Base-by-base conservation (phyloP, 2,888 invertebrate species). In the Andrena camellia region DNA sequence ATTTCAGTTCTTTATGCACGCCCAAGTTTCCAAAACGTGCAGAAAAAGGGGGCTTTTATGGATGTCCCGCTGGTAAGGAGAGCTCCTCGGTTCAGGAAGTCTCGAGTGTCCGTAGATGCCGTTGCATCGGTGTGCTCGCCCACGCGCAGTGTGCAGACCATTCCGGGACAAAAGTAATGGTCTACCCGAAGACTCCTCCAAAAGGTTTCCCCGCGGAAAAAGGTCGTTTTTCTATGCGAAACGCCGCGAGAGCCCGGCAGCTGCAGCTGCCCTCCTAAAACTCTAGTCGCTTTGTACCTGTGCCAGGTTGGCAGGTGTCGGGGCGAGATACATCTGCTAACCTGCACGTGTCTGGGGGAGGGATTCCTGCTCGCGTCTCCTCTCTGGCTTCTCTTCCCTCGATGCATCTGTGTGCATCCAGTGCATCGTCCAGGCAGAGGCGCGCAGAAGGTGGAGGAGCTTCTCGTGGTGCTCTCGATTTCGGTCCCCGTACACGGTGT, bases 241-340 rank as follows among this genome's bases (percentile, higher is more conserved):
- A 72, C 54, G 17, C 48, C 48, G 60, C 48, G 68, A 26, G 48
- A 17, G 6, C 35, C 31, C 60, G 57, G 66, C 81, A 73, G 79
- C 76, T 74, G 88, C 84, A 78, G 83, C 81, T 74, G 84, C 48
- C 52, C 62, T 68, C 87, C 81, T 81, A 82, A 85, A 69, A 79
- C 81, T 78, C 54, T 62, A 78, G 66, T 13, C 75, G 83, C 88
- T 87, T 88, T 86, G 84, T 71, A 60, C 66, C 66, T 71, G 78
- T 72, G 84, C 85, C 85, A 85, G 85, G 90, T 86, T 89, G 87
- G 92, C 92, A 91, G 90, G 87, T 91, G 91, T 85, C 88, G 79
- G 72, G 75, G 77, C 83, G 81, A 85, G 87, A 85, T 88, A 88
- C 92, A 92, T 91, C 92, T 92, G 91, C 90, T 84, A 87, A 89